A percentile compares a stretch with the other conserved stretches of the same genome.
Conservation (phyloP, 2,888 invertebrate genomes). For the Unio pictorum region DNA sequence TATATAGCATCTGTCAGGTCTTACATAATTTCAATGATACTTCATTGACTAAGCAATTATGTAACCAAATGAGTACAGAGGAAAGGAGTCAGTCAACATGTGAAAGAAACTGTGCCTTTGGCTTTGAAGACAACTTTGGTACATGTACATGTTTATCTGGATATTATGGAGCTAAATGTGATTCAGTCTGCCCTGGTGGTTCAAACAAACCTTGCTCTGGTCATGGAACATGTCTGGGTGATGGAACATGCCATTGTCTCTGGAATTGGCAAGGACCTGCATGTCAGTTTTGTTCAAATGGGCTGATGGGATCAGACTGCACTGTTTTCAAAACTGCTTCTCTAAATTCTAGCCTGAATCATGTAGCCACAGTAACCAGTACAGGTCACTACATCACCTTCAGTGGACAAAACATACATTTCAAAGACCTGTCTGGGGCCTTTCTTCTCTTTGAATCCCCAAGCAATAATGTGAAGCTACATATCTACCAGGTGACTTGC, state of each 20-base stretch:
- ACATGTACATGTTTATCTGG: conserved; percentile 42
- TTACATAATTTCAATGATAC: conserved; percentile 10
- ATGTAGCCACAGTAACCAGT: conserved; percentile 40
- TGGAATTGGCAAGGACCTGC: conserved; percentile 46
- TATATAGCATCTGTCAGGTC: conserved; percentile 28
- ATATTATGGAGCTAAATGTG: conserved; percentile 40
- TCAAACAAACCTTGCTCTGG: conserved; percentile 42
- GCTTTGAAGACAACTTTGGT: conserved; percentile 20
- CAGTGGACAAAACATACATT: conserved; percentile 37
- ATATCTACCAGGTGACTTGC: conserved; percentile 45
- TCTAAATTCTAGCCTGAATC: conserved; percentile 14
- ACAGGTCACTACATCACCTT: conserved; percentile 47
- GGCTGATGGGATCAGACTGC: conserved; percentile 33
- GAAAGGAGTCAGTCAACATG: conserved; percentile 32
- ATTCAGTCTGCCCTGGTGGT: conserved; percentile 44
- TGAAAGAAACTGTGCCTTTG: conserved; percentile 36
- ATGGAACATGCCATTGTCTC: conserved; percentile 44
- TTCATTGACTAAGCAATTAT: conserved; percentile 1
- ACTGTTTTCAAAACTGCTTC: conserved; percentile 25
- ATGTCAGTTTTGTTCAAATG: conserved; percentile 25
- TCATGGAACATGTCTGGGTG: conserved; percentile 40
- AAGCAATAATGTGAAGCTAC: conserved; percentile 25
- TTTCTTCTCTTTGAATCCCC: conserved; percentile 27
- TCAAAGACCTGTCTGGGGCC: conserved; percentile 32
- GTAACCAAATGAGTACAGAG: conserved; percentile 9